Percentiles rank a stretch among this genome's conserved stretches.
These are phyloP conservation scores for Watsonalla cultraria DNA, from an alignment of 2,888 invertebrate species.

Conservation along the genomic window DNA sequence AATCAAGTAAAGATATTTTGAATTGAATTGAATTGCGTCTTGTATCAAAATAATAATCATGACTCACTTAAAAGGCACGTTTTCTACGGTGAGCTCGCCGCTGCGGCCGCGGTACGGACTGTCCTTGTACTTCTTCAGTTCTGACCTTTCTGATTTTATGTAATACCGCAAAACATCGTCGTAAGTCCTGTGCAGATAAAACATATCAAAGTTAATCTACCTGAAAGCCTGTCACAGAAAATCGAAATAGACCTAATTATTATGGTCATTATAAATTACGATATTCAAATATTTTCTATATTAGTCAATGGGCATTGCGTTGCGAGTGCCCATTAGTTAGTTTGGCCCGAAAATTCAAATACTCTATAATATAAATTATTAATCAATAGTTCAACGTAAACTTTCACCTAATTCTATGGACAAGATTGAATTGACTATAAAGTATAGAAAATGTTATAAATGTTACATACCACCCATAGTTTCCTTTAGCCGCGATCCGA, in stretches of 20 bases:
- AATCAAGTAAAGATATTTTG: no score
- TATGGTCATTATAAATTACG: no score
- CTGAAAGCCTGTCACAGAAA: not conserved
- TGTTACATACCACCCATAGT: conserved; percentile 81
- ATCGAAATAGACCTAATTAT: no score
- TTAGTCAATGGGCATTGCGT: no score
- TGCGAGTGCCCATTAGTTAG: no score
- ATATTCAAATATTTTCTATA: no score
- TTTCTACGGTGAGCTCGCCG: conserved; percentile 81
- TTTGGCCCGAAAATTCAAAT: no score
- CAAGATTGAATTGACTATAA: not conserved
- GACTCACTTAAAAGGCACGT: conserved; percentile 77
- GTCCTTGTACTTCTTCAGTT: conserved; percentile 67
- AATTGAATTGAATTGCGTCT: no score
- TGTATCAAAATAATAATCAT: conserved; percentile 3
- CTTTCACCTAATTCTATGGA: no score
- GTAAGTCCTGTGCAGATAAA: conserved; percentile 77
- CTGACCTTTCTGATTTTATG: conserved; percentile 79
- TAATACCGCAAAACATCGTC: conserved; percentile 79
- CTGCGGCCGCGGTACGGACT: conserved; percentile 78
- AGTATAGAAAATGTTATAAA: not conserved
- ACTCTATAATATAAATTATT: no score
- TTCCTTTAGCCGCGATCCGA: conserved; percentile 82
- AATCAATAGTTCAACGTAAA: no score
- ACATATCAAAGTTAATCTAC: conserved; percentile 7